These are phyloP conservation scores for Smittia aterrima DNA, from an alignment of 2,888 invertebrate species.

Conservation along the genomic window DNA sequence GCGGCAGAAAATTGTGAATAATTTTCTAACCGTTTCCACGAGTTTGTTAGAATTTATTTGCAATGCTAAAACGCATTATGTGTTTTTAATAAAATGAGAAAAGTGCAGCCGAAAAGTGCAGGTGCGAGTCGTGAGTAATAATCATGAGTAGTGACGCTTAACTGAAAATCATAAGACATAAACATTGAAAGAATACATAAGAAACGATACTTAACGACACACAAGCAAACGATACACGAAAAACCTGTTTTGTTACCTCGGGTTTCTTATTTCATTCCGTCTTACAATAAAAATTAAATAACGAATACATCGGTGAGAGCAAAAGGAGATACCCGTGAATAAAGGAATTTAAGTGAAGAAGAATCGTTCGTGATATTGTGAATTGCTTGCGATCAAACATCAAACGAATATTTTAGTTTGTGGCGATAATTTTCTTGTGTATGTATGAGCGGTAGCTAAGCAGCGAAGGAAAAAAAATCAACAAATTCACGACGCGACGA, in stretches of 20 bases:
- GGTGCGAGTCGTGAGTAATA: too few relatives aligned
- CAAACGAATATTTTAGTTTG: not conserved
- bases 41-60: too few relatives aligned
- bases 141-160: too few relatives aligned
- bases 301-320: conserved; percentile 7
- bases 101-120: too few relatives aligned
- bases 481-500: not conserved
- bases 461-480: conserved; percentile 28
- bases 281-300: conserved; percentile 29
- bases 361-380: conserved; percentile 25
- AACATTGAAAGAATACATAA: not conserved
- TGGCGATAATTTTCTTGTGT: conserved; percentile 1
- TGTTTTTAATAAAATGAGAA: too few relatives aligned
- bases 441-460: conserved; percentile 26
- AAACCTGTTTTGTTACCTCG: conserved; percentile 38
- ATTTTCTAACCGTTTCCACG: too few relatives aligned
- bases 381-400: conserved; percentile 26
- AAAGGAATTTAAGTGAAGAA: conserved; percentile 37
- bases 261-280: conserved; percentile 33
- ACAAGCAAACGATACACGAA: conserved; percentile 33
- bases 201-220: not conserved
- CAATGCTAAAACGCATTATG: too few relatives aligned
- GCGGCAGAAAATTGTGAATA: too few relatives aligned
- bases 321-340: conserved; percentile 6
- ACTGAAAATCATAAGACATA: not conserved